Evolutionary conservation across 1,140 invertebrate species (phyloP), one percentile per base, ranked within the genome.

Genomic region (Brachionus calyciflorus): DNA sequence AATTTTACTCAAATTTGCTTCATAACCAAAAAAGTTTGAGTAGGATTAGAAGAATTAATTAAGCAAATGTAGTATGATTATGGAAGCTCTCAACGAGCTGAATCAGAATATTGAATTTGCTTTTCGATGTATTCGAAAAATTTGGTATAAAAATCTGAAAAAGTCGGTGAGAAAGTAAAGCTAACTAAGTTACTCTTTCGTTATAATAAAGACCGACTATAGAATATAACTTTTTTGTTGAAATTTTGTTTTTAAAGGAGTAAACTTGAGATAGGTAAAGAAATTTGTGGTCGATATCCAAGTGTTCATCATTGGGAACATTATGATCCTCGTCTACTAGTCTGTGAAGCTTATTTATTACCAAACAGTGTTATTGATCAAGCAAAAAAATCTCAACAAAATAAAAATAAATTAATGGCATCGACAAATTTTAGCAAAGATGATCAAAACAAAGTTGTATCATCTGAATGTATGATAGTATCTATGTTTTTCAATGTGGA

Each of bases 301-400:
- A 82, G 87, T 10, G 83, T 83, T 24, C 88, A 89, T 79, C 84
- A 84, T 80, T 94, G 92, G 92, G 92, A 93, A 79, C 83, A 84
- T 1, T 87, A 89, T 48, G 92, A 93, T 81, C 83, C 90, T 1
- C 87, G 90, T 70, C 82, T 93, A 28, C 79, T 93, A 0, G 87
- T 92, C 9, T 90, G 90, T 83, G 89, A 91, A 81, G 89, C 90
- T 10, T 81, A 81, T 73, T 77, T 82, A 19, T 63, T 69, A 14
- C 70, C 78, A 14, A 30, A 53, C 12, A 81, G 80, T 77, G 26
- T 77, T 14, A 48, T 78, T 75, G 78, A 73, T 1, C 7, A 21
- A 53, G 65, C 26, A 9, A 69, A 37, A 12, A 69, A 30, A 51
- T 24, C 37, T 33, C 55, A 68, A 6, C 41, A 65, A 19, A 53